Base-by-base conservation (phyloP, 2,113 vertebrate species). In the Chionodraco myersi region DNA sequence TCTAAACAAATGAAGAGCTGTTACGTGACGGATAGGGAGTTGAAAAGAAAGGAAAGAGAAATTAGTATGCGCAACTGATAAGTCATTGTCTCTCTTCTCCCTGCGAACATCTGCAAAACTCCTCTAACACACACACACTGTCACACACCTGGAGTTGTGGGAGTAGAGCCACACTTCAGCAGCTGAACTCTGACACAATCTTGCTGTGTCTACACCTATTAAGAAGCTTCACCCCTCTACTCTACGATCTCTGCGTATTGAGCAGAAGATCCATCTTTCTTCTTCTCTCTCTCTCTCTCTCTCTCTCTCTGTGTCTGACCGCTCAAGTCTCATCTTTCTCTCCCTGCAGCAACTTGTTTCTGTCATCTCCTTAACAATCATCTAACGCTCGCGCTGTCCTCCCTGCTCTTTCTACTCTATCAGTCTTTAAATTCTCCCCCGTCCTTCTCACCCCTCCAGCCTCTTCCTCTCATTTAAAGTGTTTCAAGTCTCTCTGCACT, bases 221-320 rank as follows among this genome's bases (percentile, higher is more conserved):
- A 84, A 77, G 73, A 81, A 83, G 73, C 84, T 63, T 91, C 84
- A 89, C 83, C 79, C 72, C 72, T 87, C 77, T 85, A 86, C 83
- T 78, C 21, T 60, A 57, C 72, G 5, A n/a, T n/a, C n/a, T n/a
- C n/a, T n/a, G n/a, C n/a, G n/a, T n/a, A n/a, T n/a, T n/a, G n/a
- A n/a, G n/a, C n/a, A n/a, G n/a, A n/a, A n/a, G n/a, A n/a, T 88
- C 77, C 86, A 79, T 93, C 76, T 83, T 66, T 68, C 45, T 64
- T 30, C 59, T 47, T 21, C 21, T 21, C 21, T 21, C 21, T 21
- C 21, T 21, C 21, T 21, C 21, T 21, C 21, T 21, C 21, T 51
- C 36, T 59, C 21, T 61, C 44, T 79, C 26, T 77, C 61, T 2
- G 6, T 30, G 44, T 21, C 73, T 70, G 26, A 54, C 53, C 81